Evolutionary conservation across 92 coral and sea anemone genomes (phyloP).

Genomic region (Umimayanthus chanpuru): DNA sequence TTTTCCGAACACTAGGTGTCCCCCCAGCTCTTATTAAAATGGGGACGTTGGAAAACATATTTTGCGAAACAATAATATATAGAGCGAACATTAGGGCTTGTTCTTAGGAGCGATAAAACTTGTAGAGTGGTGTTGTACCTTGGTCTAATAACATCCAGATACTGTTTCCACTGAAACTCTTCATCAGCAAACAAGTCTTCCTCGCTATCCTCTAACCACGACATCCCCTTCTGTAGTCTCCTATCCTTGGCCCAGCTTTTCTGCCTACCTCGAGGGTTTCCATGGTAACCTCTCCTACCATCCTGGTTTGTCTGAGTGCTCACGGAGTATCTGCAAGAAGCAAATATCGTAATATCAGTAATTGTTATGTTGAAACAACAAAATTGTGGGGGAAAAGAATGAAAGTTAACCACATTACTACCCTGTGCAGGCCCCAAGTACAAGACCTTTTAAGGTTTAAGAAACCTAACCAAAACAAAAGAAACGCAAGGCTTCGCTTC

Average conservation of each 20-base stretch:
- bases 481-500: no score
- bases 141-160: constrained; percentile 54
- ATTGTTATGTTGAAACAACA: no score
- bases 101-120: neutral
- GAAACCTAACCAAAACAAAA: no score
- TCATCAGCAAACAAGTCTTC: constrained; percentile 50
- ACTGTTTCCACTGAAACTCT: constrained; percentile 67
- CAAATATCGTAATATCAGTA: constrained; percentile 5
- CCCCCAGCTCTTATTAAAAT: no score
- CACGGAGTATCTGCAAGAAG: constrained; percentile 12
- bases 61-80: no score
- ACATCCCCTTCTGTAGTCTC: constrained; percentile 62
- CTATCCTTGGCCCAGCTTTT: constrained; percentile 69
- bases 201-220: constrained; percentile 43
- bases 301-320: constrained; percentile 2
- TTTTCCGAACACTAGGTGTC: no score
- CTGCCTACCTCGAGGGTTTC: constrained; percentile 49
- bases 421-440: no score
- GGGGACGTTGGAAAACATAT: no score
- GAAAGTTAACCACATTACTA: no score
- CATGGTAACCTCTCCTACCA: constrained; percentile 26
- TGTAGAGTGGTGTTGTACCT: constrained; percentile 44
- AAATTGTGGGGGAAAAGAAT: no score
- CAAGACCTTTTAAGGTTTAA: no score
- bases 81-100: neutral